phyloP scores from a whole-genome alignment of 2,797 vertebrate species.

The Avahi laniger region DNA sequence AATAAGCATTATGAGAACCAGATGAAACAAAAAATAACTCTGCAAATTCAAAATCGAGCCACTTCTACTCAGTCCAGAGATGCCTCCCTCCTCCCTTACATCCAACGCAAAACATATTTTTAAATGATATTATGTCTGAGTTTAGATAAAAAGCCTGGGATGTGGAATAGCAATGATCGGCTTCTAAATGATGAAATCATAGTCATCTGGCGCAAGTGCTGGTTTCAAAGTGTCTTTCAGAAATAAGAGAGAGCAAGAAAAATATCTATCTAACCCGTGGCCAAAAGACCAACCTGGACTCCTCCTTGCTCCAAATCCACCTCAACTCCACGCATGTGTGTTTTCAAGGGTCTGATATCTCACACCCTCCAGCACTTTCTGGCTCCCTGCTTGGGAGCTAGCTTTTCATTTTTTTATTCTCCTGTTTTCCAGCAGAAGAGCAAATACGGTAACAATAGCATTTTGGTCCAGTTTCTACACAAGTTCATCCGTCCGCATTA shows the following conservation, averaged over 20 bases:
- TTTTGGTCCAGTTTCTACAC: slow-evolving; percentile 54
- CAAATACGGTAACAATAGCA: not conserved
- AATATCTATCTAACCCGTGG: not conserved
- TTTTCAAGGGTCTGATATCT: not conserved
- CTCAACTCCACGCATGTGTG: not conserved
- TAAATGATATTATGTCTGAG: not conserved
- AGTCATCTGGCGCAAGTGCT: not conserved
- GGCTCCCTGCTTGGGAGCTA: not conserved
- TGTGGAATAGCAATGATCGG: not conserved
- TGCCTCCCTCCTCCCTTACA: not conserved
- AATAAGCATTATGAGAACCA: not conserved
- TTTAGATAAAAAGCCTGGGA: not conserved
- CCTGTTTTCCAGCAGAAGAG: not conserved
- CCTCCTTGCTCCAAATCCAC: not conserved
- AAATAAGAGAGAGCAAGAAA: not conserved
- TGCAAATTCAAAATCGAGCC: not conserved
- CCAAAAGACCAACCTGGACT: not conserved
- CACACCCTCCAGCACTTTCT: not conserved
- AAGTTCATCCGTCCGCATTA: slow-evolving; percentile 40
- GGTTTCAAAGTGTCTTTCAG: not conserved
- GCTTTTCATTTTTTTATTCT: slow-evolving; percentile 47
- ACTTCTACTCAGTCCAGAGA: not conserved
- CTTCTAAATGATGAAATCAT: not conserved
- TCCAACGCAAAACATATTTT: not conserved
- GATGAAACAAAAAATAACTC: not conserved